A percentile compares a stretch with the other conserved stretches of the same genome.
phyloP scores from a whole-genome alignment of 2,797 vertebrate species.

The Vultur gryphus region DNA sequence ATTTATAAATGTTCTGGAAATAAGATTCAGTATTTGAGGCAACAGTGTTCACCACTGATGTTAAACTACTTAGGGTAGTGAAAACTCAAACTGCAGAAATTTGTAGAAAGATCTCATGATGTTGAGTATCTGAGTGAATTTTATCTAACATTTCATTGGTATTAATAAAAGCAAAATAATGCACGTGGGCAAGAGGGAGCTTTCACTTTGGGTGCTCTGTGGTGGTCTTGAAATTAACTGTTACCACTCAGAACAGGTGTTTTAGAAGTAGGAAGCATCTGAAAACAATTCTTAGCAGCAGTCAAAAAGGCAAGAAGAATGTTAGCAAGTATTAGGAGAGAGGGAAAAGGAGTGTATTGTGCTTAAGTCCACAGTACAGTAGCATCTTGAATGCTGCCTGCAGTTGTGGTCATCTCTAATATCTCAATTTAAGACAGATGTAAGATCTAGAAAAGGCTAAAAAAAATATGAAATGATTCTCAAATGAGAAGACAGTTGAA shows the following conservation, averaged over 20 bases:
- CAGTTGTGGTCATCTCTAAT: background rate
- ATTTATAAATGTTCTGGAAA: background rate
- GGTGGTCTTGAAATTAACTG: background rate
- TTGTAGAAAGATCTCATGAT: background rate
- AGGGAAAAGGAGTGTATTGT: background rate
- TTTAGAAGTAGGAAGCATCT: background rate
- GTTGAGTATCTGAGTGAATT: background rate
- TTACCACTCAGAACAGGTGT: background rate
- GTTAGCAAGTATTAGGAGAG: background rate
- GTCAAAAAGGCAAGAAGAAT: background rate
- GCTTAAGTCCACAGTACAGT: background rate
- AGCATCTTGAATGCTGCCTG: background rate
- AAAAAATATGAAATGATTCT: background rate
- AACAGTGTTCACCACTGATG: background rate
- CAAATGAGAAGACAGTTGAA: background rate
- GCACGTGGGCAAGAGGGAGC: background rate
- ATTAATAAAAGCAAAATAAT: background rate
- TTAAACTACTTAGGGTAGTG: background rate
- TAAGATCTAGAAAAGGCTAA: background rate
- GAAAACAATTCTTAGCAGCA: background rate
- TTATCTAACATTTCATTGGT: background rate
- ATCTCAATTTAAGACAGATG: background rate
- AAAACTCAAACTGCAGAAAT: background rate
- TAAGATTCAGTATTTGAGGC: background rate
- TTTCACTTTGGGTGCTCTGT: background rate